phyloP scores from a whole-genome alignment of 2,113 vertebrate species.

The Tinamus guttatus region DNA sequence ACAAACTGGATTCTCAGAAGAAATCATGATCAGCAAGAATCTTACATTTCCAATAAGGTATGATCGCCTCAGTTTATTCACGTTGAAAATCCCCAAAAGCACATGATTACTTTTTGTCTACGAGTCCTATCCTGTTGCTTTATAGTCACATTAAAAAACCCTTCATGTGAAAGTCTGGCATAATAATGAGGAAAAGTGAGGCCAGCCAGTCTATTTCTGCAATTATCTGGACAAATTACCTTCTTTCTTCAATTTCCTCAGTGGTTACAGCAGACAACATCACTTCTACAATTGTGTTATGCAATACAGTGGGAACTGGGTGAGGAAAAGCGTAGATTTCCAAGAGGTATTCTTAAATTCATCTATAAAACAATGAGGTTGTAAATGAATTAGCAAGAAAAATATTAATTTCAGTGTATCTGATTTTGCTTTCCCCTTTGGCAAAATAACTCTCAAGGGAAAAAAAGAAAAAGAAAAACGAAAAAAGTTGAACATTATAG shows the following conservation, averaged over 20 bases:
- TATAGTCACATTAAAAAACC: not conserved
- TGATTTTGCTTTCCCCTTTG: slow-evolving; percentile 23
- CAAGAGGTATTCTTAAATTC: not conserved
- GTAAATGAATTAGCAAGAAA: slow-evolving; percentile 24
- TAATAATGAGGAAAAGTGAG: not conserved
- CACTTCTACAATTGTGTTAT: not conserved
- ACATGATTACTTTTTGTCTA: not conserved
- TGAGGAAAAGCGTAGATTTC: not conserved
- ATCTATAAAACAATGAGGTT: not conserved
- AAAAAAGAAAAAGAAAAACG: not conserved
- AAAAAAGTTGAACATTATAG: too few species aligned
- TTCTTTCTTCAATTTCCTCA: not conserved
- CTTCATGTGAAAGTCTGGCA: not conserved
- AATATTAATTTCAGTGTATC: slow-evolving; percentile 19
- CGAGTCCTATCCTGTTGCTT: not conserved
- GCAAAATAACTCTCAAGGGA: slow-evolving; percentile 23
- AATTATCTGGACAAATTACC: not conserved
- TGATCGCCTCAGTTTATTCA: not conserved
- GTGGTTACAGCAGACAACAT: not conserved
- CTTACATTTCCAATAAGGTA: not conserved
- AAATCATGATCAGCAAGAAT: not conserved
- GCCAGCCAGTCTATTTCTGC: not conserved
- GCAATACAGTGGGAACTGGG: not conserved
- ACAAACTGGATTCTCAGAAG: slow-evolving; percentile 10
- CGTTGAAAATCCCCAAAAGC: not conserved